phyloP scores from a whole-genome alignment of 1,140 invertebrate species.

The Drosophila repletoides region DNA sequence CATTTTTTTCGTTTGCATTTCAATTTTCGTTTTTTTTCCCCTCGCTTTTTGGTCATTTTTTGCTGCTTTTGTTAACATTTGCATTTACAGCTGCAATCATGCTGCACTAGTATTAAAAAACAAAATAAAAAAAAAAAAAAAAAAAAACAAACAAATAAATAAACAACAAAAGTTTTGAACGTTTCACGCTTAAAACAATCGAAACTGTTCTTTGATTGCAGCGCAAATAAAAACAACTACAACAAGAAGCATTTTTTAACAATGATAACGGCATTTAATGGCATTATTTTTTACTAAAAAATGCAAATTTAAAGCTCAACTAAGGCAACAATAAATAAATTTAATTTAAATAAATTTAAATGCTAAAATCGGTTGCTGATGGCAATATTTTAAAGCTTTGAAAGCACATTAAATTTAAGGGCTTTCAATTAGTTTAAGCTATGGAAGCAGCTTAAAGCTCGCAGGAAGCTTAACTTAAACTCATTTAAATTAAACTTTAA shows the following conservation, averaged over 20 bases:
- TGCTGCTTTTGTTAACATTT: constrained; percentile 23
- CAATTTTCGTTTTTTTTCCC: not conserved
- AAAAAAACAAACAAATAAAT: not conserved
- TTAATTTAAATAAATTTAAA: constrained; percentile 7
- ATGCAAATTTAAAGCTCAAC: constrained; percentile 12
- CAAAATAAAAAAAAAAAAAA: not conserved
- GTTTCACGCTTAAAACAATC: constrained; percentile 66
- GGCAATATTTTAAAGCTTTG: not conserved
- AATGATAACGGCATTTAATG: constrained; percentile 31
- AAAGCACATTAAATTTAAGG: not conserved
- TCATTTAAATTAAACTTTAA: too few species aligned
- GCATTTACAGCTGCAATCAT: constrained; percentile 62
- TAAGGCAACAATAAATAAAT: constrained; percentile 1
- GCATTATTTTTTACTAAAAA: constrained; percentile 24
- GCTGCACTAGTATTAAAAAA: constrained; percentile 4
- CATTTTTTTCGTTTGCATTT: constrained; percentile 22
- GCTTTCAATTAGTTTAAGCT: too few species aligned
- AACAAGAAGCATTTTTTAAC: not conserved
- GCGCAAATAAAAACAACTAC: not conserved
- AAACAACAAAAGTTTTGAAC: constrained; percentile 31
- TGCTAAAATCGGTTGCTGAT: not conserved
- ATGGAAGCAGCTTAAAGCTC: too few species aligned
- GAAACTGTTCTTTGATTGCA: constrained; percentile 48
- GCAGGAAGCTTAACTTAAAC: too few species aligned
- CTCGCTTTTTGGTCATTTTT: constrained; percentile 30